Evolutionary conservation across 2,113 vertebrate species (phyloP).

Genomic region (Calidris pygmaea): DNA sequence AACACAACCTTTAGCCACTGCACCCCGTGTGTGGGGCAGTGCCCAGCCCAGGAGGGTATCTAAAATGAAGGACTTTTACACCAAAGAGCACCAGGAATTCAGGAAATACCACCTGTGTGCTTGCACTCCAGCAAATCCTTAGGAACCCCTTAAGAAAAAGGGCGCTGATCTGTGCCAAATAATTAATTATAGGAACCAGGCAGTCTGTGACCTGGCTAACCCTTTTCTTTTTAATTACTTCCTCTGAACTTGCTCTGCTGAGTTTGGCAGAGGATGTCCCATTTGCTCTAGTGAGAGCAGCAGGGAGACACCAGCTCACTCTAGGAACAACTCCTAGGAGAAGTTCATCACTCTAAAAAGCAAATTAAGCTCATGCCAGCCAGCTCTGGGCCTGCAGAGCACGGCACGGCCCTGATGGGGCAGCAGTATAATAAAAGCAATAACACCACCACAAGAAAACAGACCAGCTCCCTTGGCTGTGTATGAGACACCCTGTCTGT

Average conservation of each 20-base stretch:
- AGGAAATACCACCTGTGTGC: neutral
- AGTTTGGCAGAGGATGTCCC: neutral
- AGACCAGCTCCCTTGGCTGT: neutral
- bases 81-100: neutral
- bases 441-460: neutral
- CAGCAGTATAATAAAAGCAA: neutral
- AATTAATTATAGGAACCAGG: neutral
- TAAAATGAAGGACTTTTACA: neutral
- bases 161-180: neutral
- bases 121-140: neutral
- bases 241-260: neutral
- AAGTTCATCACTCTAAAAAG: neutral
- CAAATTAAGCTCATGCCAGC: neutral
- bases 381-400: neutral
- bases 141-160: neutral
- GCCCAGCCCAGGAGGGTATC: neutral
- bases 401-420: neutral
- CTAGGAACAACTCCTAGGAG: neutral
- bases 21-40: accelerated
- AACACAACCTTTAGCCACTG: neutral
- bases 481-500: neutral
- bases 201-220: neutral
- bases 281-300: neutral
- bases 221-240: neutral
- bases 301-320: neutral